phyloP scores from a whole-genome alignment of 2,888 invertebrate species.

The Cosmia pyralina region DNA sequence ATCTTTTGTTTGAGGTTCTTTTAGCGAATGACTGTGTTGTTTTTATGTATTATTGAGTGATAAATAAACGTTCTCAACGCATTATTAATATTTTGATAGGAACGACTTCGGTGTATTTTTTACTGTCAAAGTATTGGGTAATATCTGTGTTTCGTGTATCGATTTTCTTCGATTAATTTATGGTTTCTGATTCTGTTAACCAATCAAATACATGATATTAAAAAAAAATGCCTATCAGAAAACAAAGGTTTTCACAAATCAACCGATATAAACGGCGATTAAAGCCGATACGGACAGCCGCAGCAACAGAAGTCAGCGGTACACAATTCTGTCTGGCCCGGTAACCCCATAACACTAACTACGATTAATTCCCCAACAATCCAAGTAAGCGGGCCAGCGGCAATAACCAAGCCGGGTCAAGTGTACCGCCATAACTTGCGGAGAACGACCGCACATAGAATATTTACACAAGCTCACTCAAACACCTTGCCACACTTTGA shows the following conservation, averaged over 20 bases:
- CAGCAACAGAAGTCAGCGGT: conserved; percentile 26
- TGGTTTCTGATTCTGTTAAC: not conserved
- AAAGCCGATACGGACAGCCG: conserved; percentile 9
- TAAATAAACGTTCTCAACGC: not conserved
- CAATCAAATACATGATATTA: not conserved
- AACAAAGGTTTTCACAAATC: not conserved
- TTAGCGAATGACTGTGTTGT: not conserved
- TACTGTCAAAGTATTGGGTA: not conserved
- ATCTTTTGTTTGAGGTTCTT: not conserved
- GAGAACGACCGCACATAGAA: conserved; percentile 74
- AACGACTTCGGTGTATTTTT: not conserved
- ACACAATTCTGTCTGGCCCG: conserved; percentile 33
- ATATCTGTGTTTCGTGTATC: not conserved
- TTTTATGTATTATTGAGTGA: not conserved
- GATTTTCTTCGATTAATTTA: not conserved
- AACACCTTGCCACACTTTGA: conserved; percentile 65
- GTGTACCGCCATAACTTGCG: conserved; percentile 73
- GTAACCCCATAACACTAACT: conserved; percentile 61
- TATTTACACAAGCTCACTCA: conserved; percentile 72
- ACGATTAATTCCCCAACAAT: conserved; percentile 63
- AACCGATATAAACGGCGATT: not conserved
- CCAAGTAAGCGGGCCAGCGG: conserved; percentile 56
- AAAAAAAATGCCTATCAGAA: not conserved
- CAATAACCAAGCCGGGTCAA: conserved; percentile 68
- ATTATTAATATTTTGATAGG: not conserved